A percentile compares a stretch with the other conserved stretches of the same genome.
Evolutionary conservation across 2,797 vertebrate genomes (phyloP).

Genomic region (Takifugu rubripes): DNA sequence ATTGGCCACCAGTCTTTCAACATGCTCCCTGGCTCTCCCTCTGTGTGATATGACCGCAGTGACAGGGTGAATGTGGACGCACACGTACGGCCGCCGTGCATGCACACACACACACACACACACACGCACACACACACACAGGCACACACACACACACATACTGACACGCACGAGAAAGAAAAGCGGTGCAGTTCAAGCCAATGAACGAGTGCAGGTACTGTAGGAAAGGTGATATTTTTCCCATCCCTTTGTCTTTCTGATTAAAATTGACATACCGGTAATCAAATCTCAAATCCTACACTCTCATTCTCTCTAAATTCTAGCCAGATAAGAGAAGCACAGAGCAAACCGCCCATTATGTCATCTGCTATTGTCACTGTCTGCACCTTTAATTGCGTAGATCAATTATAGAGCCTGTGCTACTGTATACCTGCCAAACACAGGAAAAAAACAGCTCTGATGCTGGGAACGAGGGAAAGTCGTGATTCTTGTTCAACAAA

Average conservation of each 20-base stretch:
- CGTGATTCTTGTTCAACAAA: neutral
- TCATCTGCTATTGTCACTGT: neutral
- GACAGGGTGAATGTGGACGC: conserved; percentile 32
- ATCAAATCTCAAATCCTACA: neutral
- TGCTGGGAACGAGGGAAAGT: neutral
- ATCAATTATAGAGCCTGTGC: neutral
- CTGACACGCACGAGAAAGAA: conserved; percentile 23
- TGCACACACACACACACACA: conserved; percentile 24
- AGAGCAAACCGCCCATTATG: neutral
- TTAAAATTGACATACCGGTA: neutral
- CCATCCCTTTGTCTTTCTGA: neutral
- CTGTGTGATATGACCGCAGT: conserved; percentile 50
- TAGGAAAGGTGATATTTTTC: neutral
- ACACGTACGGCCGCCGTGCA: conserved; percentile 47
- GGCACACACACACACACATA: conserved; percentile 26
- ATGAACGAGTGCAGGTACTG: neutral
- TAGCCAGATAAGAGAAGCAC: too few relatives aligned
- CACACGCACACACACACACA: conserved; percentile 30
- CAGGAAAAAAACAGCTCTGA: neutral
- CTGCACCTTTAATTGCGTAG: neutral
- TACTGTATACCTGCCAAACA: neutral
- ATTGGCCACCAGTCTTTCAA: conserved; percentile 69
- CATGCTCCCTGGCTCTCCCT: conserved; percentile 73
- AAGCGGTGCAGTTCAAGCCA: conserved; percentile 8
- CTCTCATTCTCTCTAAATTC: too few relatives aligned